Evolutionary conservation across 2,888 invertebrate genomes (phyloP).

Genomic region (Petrolisthes manimaculis): DNA sequence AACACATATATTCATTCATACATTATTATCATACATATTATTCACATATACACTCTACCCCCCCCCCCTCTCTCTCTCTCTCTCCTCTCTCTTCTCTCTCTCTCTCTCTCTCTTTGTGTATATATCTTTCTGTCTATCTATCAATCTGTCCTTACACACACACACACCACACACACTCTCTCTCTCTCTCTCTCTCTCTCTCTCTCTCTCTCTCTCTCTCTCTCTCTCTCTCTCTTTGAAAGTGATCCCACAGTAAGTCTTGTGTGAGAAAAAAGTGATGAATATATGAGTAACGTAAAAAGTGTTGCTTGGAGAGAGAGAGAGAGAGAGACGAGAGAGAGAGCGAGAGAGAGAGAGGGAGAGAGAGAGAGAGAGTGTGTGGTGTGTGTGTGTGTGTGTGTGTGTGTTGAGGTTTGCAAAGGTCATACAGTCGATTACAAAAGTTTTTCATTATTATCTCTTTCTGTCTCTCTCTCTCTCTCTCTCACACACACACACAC

Average conservation of each 20-base stretch:
- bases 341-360: neutral
- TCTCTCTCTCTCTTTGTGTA: slow-evolving; percentile 10
- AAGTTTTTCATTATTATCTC: neutral
- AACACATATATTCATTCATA: too few relatives aligned
- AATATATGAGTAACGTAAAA: neutral
- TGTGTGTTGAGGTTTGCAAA: neutral
- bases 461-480: neutral
- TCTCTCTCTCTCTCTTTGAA: neutral
- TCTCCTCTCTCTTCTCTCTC: neutral
- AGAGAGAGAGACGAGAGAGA: neutral
- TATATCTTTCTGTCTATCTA: neutral
- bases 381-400: slow-evolving; percentile 9
- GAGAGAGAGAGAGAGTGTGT: neutral
- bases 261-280: neutral
- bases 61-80: slow-evolving; percentile 4
- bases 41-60: neutral
- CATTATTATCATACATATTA: too few relatives aligned
- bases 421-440: neutral
- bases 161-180: neutral
- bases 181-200: neutral
- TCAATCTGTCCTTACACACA: neutral
- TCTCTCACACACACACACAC: slow-evolving; percentile 9
- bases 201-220: neutral
- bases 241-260: neutral
- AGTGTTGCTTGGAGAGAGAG: neutral